phyloP scores from a whole-genome alignment of 2,888 invertebrate genomes.

The Agrochola macilenta region DNA sequence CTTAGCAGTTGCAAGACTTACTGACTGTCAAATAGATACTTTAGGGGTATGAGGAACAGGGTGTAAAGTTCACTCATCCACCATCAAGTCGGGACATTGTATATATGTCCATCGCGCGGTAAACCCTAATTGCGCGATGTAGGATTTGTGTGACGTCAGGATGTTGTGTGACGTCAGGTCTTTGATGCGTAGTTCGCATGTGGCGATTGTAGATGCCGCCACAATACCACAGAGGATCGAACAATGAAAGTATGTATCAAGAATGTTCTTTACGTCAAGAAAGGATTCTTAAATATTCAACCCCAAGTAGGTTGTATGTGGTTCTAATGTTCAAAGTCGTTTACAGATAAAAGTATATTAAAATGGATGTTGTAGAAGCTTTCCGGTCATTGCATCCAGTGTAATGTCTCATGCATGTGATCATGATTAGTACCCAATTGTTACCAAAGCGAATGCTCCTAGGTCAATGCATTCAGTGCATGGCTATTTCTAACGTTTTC shows the following conservation, averaged over 20 bases:
- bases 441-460: neutral
- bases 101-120: no score
- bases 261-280: no score
- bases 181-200: no score
- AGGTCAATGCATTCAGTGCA: neutral
- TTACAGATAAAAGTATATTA: neutral
- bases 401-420: neutral
- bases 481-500: neutral
- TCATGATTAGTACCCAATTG: conserved; percentile 6
- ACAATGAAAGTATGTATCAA: neutral
- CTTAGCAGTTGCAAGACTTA: no score
- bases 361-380: neutral
- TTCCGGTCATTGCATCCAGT: conserved; percentile 5
- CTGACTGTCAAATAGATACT: no score
- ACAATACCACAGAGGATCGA: neutral
- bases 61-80: no score
- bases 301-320: neutral
- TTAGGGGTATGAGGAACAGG: no score
- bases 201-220: no score
- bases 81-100: no score
- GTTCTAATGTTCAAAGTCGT: neutral
- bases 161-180: no score
- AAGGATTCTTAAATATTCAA: neutral
- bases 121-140: no score
- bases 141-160: no score